Evolutionary conservation across 92 coral and sea anemone species (phyloP), one percentile per base, ranked within the genome.

Genomic region (Heliopora coerulea): DNA sequence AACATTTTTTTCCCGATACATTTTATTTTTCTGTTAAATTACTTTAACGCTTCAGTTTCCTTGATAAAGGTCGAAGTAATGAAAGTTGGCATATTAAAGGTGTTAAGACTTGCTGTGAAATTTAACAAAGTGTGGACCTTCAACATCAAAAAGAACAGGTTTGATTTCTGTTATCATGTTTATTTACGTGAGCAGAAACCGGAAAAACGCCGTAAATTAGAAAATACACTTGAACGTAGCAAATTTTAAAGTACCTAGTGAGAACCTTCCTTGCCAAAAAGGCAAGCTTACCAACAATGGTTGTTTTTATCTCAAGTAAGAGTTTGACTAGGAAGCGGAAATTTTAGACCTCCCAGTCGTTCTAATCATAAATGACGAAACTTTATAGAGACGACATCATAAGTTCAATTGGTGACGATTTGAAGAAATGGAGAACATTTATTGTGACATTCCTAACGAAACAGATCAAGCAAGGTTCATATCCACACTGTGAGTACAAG

Each of bases 371-470:
- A 3, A 20, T 35, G 20, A 46, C 54, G n/a, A 68, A 23, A 13
- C 33, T 20, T 52, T 85, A 35, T 59, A 89, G 96, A 52, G 85
- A 79, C 26, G 89, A 85, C 12, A 77, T 75, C 9, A 82, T 85
- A 65, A 72, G 61, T 46, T 89, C 86, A 61, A 79, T 95, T 19
- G 89, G 81, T 49, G 86, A 83, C 30, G 99, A 95, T 72, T 88
- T 95, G 74, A 81, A 88, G 42, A 95, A 95, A 59, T 95, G 99
- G 67, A 87, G 89, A 67, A 90, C 88, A 21, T 95, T 95, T 44
- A 84, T 95, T 50, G 83, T 95, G 49, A 88, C 95, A 1, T 95
- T 89, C 52, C 70, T 95, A 42, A 84, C 80, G 34, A 95, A 89
- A 34, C 84, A 90, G 54, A 87, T 86, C 44, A 95, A 90, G 61